A percentile compares a stretch with the other conserved stretches of the same genome.
phyloP scores from a whole-genome alignment of 2,888 invertebrate genomes.

The Nephrotoma guestfalica region DNA sequence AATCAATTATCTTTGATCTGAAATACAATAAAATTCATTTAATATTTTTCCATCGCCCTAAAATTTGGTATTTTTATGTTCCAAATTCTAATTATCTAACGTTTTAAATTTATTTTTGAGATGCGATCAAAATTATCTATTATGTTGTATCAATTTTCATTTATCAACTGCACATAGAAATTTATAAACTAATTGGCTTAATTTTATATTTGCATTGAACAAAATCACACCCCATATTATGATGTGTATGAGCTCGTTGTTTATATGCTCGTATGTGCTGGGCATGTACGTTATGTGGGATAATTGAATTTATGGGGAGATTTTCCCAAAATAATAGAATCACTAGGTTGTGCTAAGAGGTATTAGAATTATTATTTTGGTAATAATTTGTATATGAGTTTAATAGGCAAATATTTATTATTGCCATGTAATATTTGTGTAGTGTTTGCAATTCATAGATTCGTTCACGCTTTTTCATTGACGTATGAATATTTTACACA shows the following conservation, averaged over 20 bases:
- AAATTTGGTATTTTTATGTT: neutral
- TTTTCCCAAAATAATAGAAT: neutral
- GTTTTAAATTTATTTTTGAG: neutral
- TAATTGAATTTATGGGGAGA: neutral
- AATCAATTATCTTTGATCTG: neutral
- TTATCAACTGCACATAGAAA: neutral
- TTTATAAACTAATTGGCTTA: neutral
- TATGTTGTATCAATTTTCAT: neutral
- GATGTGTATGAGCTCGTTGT: neutral
- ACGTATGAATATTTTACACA: no score
- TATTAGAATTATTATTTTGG: neutral
- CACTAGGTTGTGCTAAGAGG: neutral
- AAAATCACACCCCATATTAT: neutral
- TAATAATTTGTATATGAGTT: neutral
- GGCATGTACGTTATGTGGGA: neutral
- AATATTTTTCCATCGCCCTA: neutral
- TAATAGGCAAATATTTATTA: neutral
- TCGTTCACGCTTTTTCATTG: no score
- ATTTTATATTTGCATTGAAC: neutral
- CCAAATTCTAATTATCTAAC: neutral
- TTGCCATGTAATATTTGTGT: no score
- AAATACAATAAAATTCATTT: neutral
- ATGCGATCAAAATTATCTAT: neutral
- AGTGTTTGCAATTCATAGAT: no score
- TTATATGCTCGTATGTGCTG: neutral